Percentiles rank a stretch among this genome's conserved stretches.
Conservation (phyloP, 2,888 invertebrate genomes). For the Ormyrus rosae region DNA sequence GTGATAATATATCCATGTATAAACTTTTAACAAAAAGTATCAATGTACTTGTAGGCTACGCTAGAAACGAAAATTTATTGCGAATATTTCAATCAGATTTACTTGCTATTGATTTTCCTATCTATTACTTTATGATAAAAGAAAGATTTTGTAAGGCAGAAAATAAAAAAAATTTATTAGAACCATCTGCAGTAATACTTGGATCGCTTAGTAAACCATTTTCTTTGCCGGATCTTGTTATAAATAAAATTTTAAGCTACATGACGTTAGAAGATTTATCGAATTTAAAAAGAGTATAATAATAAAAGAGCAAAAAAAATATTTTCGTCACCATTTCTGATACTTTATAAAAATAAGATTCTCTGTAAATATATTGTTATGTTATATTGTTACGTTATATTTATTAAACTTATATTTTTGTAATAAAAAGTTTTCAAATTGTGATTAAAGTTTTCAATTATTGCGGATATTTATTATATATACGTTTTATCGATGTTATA, state of each 20-base stretch:
- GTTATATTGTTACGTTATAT: neutral
- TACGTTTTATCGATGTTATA: neutral
- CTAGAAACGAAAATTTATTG: slow-evolving; percentile 39
- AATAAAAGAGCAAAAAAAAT: too few relatives aligned
- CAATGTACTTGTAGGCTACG: slow-evolving; percentile 22
- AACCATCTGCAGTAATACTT: slow-evolving; percentile 7
- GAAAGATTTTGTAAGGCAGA: slow-evolving; percentile 43
- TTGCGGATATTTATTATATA: neutral
- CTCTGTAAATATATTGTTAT: neutral
- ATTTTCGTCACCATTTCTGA: neutral
- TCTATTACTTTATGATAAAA: slow-evolving; percentile 39
- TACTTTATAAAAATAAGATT: neutral
- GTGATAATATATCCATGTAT: slow-evolving; percentile 42
- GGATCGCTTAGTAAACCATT: slow-evolving; percentile 12
- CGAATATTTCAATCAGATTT: slow-evolving; percentile 14
- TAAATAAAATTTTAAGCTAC: slow-evolving; percentile 37
- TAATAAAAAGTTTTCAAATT: neutral
- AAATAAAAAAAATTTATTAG: slow-evolving; percentile 16
- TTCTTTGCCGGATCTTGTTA: slow-evolving; percentile 30
- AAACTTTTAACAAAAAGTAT: slow-evolving; percentile 35
- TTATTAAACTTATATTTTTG: slow-evolving; percentile 9
- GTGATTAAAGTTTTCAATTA: neutral
- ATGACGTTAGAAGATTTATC: slow-evolving; percentile 30
- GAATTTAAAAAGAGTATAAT: slow-evolving; percentile 11
- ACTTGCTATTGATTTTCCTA: slow-evolving; percentile 27